Percentiles rank a stretch among this genome's conserved stretches.
These are phyloP conservation scores for Heteronetta atricapilla DNA, from an alignment of 2,113 vertebrate species.

Conservation along the genomic window DNA sequence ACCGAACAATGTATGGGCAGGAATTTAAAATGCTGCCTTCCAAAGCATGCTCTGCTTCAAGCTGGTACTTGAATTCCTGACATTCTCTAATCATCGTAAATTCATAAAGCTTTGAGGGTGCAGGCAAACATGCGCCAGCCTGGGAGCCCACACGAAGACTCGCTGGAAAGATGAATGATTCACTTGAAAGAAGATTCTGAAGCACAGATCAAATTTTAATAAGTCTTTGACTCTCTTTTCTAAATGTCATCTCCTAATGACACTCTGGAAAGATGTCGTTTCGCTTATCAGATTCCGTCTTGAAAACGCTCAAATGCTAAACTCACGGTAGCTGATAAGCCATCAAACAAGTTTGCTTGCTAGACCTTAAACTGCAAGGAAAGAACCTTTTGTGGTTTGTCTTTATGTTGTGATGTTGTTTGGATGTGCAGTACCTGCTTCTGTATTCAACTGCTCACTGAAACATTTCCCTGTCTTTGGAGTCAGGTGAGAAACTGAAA, in stretches of 20 bases:
- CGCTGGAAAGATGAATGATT: neutral
- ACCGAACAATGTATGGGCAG: neutral
- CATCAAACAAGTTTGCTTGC: neutral
- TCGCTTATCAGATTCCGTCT: neutral
- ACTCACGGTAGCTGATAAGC: neutral
- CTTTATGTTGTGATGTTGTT: neutral
- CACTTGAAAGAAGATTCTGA: neutral
- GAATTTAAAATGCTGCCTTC: neutral
- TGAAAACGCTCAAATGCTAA: neutral
- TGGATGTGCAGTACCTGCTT: neutral
- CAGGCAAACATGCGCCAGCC: neutral
- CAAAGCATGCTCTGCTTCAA: neutral
- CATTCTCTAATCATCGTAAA: neutral
- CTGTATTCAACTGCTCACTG: neutral
- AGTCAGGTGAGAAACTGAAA: neutral
- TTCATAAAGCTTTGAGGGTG: neutral
- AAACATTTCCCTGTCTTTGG: neutral
- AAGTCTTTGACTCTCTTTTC: neutral
- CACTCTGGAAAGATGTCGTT: neutral
- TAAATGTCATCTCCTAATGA: slow-evolving; percentile 45
- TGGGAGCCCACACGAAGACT: neutral
- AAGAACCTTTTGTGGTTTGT: neutral
- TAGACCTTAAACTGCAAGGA: neutral
- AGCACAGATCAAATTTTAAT: slow-evolving; percentile 30
- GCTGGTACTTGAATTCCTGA: neutral